Evolutionary conservation across 2,113 vertebrate genomes (phyloP), one percentile per base, ranked within the genome.

Genomic region (Malurus elegans): DNA sequence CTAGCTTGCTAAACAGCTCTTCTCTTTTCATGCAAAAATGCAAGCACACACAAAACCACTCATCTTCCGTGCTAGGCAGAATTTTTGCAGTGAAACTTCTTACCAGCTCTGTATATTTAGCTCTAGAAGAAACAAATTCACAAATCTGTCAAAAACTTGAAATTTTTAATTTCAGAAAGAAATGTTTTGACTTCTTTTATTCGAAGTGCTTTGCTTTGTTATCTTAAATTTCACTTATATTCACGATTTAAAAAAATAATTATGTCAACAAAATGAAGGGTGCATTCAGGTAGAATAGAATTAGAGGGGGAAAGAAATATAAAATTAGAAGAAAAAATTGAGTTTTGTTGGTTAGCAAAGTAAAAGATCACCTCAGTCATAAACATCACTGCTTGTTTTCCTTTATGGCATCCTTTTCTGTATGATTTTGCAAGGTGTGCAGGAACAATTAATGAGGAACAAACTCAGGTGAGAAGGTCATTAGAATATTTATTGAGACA

Each of bases 21-120:
- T 92, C 60, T 88, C 67, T 78, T 83, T 32, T 29, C 34, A 18
- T 40, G 66, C 16, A 75, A 54, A 91, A 93, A 82, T 60, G 56
- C 86, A 92, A 57, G 58, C 78, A 53, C 14, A 14, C 14, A 24
- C 29, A 71, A 56, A 83, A 70, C 1, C 32, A 14, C 44, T 42
- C 67, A 36, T 78, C 73, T 89, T 93, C 48, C 60, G 75, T 84
- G 40, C 21, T 38, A 83, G 67, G 75, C 54, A 88, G 56, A 80
- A 74, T 88, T 94, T 95, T 83, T 94, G 67, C 75, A 86, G 31
- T 60, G 75, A 73, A 93, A 83, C 10, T 62, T 90, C 65, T 90
- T 96, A 88, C 26, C 60, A 93, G 25, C 23, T 88, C 47, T 86
- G 82, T 84, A 92, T 95, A 94, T 93, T 90, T 94, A 94, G 88